A percentile compares a stretch with the other conserved stretches of the same genome.
Evolutionary conservation across 37 sponge, comb jelly and placozoan species (phyloP).

Genomic region (Cliona cf. orientalis): DNA sequence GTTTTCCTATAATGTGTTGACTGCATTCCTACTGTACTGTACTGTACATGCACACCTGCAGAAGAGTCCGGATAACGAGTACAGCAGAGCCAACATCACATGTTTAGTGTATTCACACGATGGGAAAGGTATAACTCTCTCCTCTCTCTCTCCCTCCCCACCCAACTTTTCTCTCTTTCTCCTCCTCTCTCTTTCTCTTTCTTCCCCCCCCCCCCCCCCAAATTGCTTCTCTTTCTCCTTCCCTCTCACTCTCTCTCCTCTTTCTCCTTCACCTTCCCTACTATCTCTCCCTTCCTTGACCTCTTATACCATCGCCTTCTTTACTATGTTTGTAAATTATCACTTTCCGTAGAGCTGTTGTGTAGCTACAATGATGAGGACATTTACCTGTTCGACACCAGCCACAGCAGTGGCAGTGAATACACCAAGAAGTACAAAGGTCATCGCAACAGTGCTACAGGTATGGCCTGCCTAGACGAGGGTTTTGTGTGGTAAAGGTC

Average conservation of each 20-base stretch:
- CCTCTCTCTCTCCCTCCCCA: slow-evolving; percentile 25
- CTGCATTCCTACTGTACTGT: not conserved
- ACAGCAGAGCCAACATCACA: slow-evolving; percentile 75
- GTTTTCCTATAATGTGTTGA: too few relatives aligned
- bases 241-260: not conserved
- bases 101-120: slow-evolving; percentile 91
- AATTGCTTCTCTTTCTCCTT: not conserved
- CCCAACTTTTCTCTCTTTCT: slow-evolving; percentile 21
- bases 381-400: slow-evolving; percentile 91
- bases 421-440: slow-evolving; percentile 73
- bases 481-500: too few relatives aligned
- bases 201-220: not conserved
- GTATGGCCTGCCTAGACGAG: too few relatives aligned
- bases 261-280: not conserved
- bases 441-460: slow-evolving; percentile 90
- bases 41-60: not conserved
- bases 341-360: slow-evolving; percentile 66
- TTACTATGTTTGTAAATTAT: not conserved
- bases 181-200: slow-evolving; percentile 15
- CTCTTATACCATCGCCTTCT: not conserved
- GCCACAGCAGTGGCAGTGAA: slow-evolving; percentile 68
- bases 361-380: slow-evolving; percentile 96
- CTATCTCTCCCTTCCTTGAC: not conserved
- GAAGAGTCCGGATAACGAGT: slow-evolving; percentile 33
- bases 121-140: slow-evolving; percentile 65